These are phyloP conservation scores for Ginglymostoma cirratum DNA, from an alignment of 2,113 vertebrate species.

Conservation along the genomic window DNA sequence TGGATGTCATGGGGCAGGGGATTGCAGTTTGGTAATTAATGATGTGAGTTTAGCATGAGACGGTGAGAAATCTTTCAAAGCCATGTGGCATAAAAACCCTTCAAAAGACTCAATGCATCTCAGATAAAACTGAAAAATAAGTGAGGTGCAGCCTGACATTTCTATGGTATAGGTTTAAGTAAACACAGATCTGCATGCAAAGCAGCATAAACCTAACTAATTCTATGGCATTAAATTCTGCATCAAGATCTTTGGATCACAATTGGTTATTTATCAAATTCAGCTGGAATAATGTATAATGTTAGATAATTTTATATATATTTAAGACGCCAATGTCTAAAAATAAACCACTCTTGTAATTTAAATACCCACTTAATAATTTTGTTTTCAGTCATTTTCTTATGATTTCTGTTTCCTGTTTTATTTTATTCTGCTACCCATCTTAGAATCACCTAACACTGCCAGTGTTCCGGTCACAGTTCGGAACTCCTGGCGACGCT, in stretches of 20 bases:
- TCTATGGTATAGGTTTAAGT: not conserved
- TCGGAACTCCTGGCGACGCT: slow-evolving; percentile 79
- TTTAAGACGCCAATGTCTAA: not conserved
- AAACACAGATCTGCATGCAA: not conserved
- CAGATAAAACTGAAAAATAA: too few species aligned
- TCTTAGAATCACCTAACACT: slow-evolving; percentile 55
- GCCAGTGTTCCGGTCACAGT: slow-evolving; percentile 64
- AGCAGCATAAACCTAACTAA: not conserved
- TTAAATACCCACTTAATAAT: slow-evolving; percentile 1
- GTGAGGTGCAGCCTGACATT: not conserved
- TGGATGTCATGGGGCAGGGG: too few species aligned
- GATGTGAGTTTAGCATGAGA: too few species aligned
- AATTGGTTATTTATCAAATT: not conserved
- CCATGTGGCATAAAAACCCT: too few species aligned
- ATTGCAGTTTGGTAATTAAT: too few species aligned
- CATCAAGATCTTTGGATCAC: not conserved
- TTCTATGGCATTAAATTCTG: not conserved
- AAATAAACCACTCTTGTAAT: not conserved
- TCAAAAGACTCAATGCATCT: too few species aligned
- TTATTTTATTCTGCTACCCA: slow-evolving; percentile 39
- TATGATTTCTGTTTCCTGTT: slow-evolving; percentile 50
- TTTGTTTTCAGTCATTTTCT: slow-evolving; percentile 44
- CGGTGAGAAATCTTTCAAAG: too few species aligned
- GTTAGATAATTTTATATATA: not conserved
- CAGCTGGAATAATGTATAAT: not conserved